These are phyloP conservation scores for Eueremaeus valkanovi DNA, from an alignment of 2,888 invertebrate species.

Conservation along the genomic window DNA sequence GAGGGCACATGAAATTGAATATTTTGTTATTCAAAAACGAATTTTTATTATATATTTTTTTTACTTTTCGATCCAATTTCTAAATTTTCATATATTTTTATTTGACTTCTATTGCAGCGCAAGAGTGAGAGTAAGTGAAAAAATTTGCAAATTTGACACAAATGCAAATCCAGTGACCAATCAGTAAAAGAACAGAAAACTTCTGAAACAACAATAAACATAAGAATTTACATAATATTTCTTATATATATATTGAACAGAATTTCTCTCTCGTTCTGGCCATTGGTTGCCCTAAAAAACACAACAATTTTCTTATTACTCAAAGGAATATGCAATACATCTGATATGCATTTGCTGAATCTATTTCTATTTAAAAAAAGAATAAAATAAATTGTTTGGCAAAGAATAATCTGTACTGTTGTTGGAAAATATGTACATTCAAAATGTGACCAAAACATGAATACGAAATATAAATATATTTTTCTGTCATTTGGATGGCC, in stretches of 20 bases:
- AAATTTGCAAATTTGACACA: neutral
- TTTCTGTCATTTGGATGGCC: neutral
- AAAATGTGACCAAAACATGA: conserved; percentile 21
- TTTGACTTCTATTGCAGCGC: neutral
- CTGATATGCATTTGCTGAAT: neutral
- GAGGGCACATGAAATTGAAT: neutral
- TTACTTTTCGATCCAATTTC: neutral
- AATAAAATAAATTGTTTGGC: neutral
- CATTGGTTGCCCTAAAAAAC: too few relatives aligned
- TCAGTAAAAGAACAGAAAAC: too few relatives aligned
- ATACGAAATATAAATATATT: neutral
- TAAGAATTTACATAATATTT: neutral
- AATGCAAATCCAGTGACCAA: neutral
- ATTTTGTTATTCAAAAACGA: conserved; percentile 15
- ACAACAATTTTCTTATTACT: neutral
- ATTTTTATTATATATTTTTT: neutral
- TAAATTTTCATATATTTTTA: neutral
- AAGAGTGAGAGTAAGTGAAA: too few relatives aligned
- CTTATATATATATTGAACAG: neutral
- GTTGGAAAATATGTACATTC: neutral
- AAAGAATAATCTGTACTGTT: neutral
- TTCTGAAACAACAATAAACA: too few relatives aligned
- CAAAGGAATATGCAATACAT: neutral
- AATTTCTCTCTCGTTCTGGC: too few relatives aligned
- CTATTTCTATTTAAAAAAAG: neutral